These are phyloP conservation scores for Lasioglossum albipes DNA, from an alignment of 1,140 invertebrate species.

Conservation along the genomic window DNA sequence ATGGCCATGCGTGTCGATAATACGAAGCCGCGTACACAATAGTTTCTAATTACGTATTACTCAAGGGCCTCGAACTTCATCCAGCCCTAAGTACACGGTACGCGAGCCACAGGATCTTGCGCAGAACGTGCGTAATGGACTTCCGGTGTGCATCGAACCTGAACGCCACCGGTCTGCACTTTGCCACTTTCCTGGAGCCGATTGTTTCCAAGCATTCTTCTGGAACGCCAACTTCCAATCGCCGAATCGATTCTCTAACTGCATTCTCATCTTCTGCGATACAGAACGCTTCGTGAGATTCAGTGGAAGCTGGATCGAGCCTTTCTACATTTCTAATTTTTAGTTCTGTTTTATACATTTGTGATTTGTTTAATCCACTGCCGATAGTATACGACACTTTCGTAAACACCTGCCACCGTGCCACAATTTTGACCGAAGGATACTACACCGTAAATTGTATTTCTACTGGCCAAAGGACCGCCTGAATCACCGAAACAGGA, in stretches of 20 bases:
- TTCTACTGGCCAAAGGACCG: conserved; percentile 54
- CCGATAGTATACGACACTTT: conserved; percentile 52
- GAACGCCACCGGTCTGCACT: conserved; percentile 66
- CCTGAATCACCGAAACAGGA: conserved; percentile 68
- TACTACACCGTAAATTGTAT: conserved; percentile 64
- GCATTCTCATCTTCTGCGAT: no score
- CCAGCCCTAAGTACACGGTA: conserved; percentile 48
- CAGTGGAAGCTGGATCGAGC: no score
- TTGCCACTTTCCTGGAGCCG: conserved; percentile 54
- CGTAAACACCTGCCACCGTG: conserved; percentile 55
- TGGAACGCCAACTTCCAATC: background rate
- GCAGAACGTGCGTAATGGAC: conserved; percentile 69
- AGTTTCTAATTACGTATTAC: conserved; percentile 46
- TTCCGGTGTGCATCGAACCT: conserved; percentile 74
- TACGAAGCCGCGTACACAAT: conserved; percentile 26
- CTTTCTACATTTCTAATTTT: no score
- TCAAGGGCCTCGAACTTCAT: conserved; percentile 36
- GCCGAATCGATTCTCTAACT: no score
- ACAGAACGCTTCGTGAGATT: no score
- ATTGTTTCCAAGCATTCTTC: background rate
- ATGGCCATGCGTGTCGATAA: conserved; percentile 23
- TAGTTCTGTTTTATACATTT: conserved; percentile 5
- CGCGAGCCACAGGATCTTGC: conserved; percentile 60
- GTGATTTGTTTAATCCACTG: conserved; percentile 59
- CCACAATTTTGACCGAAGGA: conserved; percentile 62